A percentile compares a stretch with the other conserved stretches of the same genome.
Conservation (phyloP, 2,888 invertebrate genomes). For the Drosophila mimica region DNA sequence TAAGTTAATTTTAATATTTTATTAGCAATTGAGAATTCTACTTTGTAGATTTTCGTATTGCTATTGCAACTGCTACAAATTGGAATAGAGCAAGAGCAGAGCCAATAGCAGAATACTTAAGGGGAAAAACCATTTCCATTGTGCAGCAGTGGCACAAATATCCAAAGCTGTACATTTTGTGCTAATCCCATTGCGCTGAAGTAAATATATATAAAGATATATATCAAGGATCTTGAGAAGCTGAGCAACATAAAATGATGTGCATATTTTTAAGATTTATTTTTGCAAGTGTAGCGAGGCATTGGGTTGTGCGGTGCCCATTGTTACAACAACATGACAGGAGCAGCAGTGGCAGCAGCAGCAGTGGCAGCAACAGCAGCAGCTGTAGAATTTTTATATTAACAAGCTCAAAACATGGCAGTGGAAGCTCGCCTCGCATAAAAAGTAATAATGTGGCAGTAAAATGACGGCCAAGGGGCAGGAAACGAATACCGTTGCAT, state of each 20-base stretch:
- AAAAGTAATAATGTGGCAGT: constrained; percentile 72
- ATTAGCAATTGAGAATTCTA: background rate
- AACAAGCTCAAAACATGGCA: constrained; percentile 71
- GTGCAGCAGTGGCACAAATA: background rate
- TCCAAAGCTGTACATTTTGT: background rate
- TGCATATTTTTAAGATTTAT: background rate
- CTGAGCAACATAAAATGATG: background rate
- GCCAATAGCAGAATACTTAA: background rate
- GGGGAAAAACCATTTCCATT: background rate
- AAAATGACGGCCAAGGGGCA: constrained; percentile 58
- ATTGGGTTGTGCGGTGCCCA: constrained; percentile 19
- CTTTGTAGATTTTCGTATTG: background rate
- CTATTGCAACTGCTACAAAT: background rate
- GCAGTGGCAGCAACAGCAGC: constrained; percentile 9
- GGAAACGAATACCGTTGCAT: constrained; percentile 46
- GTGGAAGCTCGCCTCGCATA: constrained; percentile 38
- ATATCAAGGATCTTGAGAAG: background rate
- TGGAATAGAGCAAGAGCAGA: background rate
- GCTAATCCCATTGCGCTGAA: background rate
- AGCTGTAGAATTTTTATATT: constrained; percentile 67
- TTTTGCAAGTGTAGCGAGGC: constrained; percentile 2
- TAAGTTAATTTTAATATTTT: background rate
- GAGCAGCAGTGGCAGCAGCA: constrained; percentile 1
- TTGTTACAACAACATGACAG: constrained; percentile 12
- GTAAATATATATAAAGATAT: background rate